Conservation (phyloP, 2,888 invertebrate genomes). For the Heteromyza rotundicornis region DNA sequence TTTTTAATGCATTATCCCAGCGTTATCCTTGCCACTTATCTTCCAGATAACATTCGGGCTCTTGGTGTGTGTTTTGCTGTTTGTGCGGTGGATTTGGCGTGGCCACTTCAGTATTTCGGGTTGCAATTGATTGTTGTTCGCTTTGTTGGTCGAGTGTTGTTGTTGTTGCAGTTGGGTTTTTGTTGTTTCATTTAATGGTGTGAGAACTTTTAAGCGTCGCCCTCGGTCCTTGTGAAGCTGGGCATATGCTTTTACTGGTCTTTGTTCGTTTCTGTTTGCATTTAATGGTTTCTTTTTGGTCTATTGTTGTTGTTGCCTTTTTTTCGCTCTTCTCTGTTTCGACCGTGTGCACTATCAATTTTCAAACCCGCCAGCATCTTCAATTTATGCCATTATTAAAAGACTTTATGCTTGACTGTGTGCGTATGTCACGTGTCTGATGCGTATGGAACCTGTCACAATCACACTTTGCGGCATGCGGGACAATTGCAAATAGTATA, state of each 20-base stretch:
- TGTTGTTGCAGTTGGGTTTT: conserved; percentile 9
- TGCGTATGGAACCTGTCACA: conserved; percentile 51
- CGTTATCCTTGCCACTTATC: conserved; percentile 46
- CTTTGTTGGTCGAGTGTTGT: conserved; percentile 31
- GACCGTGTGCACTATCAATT: conserved; percentile 46
- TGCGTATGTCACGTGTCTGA: conserved; percentile 18
- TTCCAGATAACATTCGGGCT: too few species aligned
- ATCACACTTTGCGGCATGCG: conserved; percentile 53
- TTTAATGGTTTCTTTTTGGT: conserved; percentile 36
- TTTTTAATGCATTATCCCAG: conserved; percentile 48
- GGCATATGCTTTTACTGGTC: conserved; percentile 44
- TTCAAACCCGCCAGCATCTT: conserved; percentile 42
- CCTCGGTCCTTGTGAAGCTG: conserved; percentile 39
- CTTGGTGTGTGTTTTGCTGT: conserved; percentile 9
- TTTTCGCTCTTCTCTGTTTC: background rate
- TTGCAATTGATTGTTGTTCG: conserved; percentile 38
- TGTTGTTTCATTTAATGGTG: conserved; percentile 39
- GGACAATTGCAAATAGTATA: conserved; percentile 53
- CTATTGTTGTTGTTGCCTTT: background rate
- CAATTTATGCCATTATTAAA: conserved; percentile 32
- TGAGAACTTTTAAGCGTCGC: conserved; percentile 4
- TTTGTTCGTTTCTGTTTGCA: conserved; percentile 21
- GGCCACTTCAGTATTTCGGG: conserved; percentile 39
- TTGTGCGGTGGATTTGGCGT: conserved; percentile 24
- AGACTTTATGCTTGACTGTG: background rate